Evolutionary conservation across 2,888 invertebrate species (phyloP).

Genomic region (Diploptera punctata): DNA sequence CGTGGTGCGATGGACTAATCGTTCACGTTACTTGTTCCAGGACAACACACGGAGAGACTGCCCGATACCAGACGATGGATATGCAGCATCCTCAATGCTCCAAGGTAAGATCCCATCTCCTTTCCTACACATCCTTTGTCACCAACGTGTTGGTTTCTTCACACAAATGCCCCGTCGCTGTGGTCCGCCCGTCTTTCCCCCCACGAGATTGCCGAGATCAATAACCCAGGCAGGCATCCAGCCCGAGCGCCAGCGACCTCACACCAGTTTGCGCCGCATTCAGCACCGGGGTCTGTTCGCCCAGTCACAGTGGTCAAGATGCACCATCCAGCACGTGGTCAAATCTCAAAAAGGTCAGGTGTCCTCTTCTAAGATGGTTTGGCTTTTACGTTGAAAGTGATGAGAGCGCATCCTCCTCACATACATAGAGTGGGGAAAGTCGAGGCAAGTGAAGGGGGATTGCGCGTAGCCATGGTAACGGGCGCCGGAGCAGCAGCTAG

Average conservation of each 20-base stretch:
- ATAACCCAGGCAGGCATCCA: conserved; percentile 29
- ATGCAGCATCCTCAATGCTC: background rate
- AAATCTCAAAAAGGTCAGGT: conserved; percentile 17
- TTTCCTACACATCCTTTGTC: conserved; percentile 1
- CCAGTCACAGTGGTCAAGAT: conserved; percentile 2
- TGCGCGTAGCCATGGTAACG: conserved; percentile 38
- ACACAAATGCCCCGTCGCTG: background rate
- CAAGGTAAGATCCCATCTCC: conserved; percentile 15
- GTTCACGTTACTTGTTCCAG: background rate
- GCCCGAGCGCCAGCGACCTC: conserved; percentile 52
- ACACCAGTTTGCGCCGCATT: conserved; percentile 46
- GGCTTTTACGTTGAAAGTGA: conserved; percentile 46
- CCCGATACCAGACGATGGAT: conserved; percentile 17
- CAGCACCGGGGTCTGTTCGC: conserved; percentile 19
- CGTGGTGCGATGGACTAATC: background rate
- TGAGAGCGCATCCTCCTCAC: conserved; percentile 7
- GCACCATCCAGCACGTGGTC: conserved; percentile 14
- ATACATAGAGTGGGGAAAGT: conserved; percentile 8
- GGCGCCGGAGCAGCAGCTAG: conserved; percentile 31
- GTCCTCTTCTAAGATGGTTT: conserved; percentile 55
- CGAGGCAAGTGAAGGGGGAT: conserved; percentile 20
- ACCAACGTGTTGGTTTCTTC: background rate
- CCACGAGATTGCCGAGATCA: conserved; percentile 30
- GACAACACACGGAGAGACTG: background rate
- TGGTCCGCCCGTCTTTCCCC: background rate